Conservation (phyloP, 2,797 vertebrate species). For the Columba guinea region DNA sequence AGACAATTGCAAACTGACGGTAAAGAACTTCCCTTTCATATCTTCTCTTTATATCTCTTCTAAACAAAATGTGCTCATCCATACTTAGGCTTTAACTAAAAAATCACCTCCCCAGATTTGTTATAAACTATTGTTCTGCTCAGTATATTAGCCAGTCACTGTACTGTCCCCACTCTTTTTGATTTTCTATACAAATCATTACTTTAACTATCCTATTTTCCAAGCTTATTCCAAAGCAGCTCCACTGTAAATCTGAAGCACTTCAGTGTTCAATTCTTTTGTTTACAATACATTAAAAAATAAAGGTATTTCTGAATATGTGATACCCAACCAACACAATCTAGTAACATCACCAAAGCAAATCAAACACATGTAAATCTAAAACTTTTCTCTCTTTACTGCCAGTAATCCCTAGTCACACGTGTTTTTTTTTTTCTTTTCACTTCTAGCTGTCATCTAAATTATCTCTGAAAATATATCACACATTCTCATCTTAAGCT, state of each 20-base stretch:
- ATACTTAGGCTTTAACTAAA: background rate
- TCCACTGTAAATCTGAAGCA: background rate
- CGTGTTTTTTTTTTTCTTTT: background rate
- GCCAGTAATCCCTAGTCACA: background rate
- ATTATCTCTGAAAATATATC: background rate
- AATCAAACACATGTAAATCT: background rate
- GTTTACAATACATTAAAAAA: background rate
- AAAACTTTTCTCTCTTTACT: background rate
- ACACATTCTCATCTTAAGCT: background rate
- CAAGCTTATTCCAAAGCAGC: background rate
- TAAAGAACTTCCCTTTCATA: background rate
- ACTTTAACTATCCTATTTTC: background rate
- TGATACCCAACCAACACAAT: background rate
- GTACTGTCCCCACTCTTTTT: background rate
- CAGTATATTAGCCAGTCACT: background rate
- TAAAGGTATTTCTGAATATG: background rate
- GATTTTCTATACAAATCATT: background rate
- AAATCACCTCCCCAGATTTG: background rate
- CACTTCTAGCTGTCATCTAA: background rate
- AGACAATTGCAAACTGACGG: background rate
- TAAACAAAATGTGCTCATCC: background rate
- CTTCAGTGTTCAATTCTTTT: background rate
- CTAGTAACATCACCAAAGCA: background rate
- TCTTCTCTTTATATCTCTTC: background rate
- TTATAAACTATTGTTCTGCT: background rate